Percentiles rank a stretch among this genome's conserved stretches.
phyloP scores from a whole-genome alignment of 2,888 invertebrate species.

The Oscheius sp. region DNA sequence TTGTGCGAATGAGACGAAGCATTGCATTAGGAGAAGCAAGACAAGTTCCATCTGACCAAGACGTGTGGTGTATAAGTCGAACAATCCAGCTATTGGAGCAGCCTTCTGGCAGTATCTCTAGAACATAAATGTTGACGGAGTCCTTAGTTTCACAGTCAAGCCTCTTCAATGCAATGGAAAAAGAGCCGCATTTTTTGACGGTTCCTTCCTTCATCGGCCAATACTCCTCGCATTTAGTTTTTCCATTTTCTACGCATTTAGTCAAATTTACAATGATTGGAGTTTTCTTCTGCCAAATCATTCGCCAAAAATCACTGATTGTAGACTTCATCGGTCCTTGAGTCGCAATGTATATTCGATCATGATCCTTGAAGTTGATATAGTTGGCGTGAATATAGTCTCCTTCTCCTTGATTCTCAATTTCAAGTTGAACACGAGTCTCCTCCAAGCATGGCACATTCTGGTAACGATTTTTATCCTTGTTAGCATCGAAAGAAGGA shows the following conservation, averaged over 20 bases:
- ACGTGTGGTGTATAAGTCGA: slow-evolving; percentile 11
- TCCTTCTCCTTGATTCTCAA: slow-evolving; percentile 34
- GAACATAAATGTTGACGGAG: slow-evolving; percentile 1
- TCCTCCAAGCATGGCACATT: slow-evolving; percentile 43
- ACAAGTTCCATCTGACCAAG: slow-evolving; percentile 19
- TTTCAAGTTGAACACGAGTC: slow-evolving; percentile 39
- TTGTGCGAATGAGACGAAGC: slow-evolving; percentile 13
- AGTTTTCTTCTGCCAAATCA: slow-evolving; percentile 17
- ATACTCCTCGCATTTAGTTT: slow-evolving; percentile 23
- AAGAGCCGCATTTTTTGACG: neutral
- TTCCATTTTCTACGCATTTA: slow-evolving; percentile 7
- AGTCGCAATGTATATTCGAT: slow-evolving; percentile 43
- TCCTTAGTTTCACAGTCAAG: neutral
- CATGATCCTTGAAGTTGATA: slow-evolving; percentile 38
- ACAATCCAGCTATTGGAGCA: slow-evolving; percentile 16
- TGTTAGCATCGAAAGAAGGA: slow-evolving; percentile 6
- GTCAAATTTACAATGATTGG: slow-evolving; percentile 23
- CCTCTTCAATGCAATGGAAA: slow-evolving; percentile 14
- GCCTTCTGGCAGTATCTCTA: slow-evolving; percentile 11
- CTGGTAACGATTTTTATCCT: slow-evolving; percentile 10
- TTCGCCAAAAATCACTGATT: slow-evolving; percentile 24
- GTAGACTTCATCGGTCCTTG: slow-evolving; percentile 33
- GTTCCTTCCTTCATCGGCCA: slow-evolving; percentile 16
- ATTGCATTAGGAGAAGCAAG: neutral
- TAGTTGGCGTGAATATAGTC: slow-evolving; percentile 59